Evolutionary conservation across 2,888 invertebrate genomes (phyloP).

Genomic region (Villa cingulata): DNA sequence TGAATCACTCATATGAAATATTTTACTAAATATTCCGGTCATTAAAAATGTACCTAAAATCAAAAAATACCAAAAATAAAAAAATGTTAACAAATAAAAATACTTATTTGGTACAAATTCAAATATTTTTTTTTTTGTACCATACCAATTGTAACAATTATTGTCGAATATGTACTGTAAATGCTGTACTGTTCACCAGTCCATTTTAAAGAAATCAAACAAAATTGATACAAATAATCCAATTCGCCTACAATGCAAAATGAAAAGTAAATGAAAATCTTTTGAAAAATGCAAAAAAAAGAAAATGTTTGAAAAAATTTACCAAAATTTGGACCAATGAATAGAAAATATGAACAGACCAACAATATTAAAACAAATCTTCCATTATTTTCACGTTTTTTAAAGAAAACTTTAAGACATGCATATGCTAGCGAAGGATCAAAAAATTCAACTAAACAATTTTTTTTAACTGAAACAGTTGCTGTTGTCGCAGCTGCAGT

Average conservation of each 20-base stretch:
- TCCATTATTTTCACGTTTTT: slow-evolving; percentile 27
- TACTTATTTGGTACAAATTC: not conserved
- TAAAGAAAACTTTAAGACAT: slow-evolving; percentile 27
- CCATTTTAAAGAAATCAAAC: slow-evolving; percentile 30
- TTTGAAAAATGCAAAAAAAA: not conserved
- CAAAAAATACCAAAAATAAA: not conserved
- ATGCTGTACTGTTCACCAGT: slow-evolving; percentile 31
- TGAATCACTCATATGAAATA: slow-evolving; percentile 28
- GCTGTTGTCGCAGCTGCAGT: not conserved
- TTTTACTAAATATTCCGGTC: slow-evolving; percentile 31
- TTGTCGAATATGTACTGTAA: slow-evolving; percentile 28
- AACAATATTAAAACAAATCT: slow-evolving; percentile 25
- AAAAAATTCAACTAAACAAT: slow-evolving; percentile 27
- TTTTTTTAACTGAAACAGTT: slow-evolving; percentile 11
- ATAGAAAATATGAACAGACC: slow-evolving; percentile 27
- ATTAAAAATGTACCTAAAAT: slow-evolving; percentile 31
- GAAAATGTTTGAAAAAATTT: not conserved
- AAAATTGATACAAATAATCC: slow-evolving; percentile 31
- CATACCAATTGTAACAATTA: slow-evolving; percentile 24
- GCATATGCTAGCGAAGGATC: slow-evolving; percentile 31
- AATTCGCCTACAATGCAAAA: slow-evolving; percentile 21
- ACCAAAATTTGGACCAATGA: slow-evolving; percentile 27
- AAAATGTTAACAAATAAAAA: not conserved
- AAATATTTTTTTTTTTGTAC: not conserved
- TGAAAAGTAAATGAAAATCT: not conserved